Evolutionary conservation across 2,797 vertebrate species (phyloP), one percentile per base, ranked within the genome.

Genomic region (Parambassis ranga): DNA sequence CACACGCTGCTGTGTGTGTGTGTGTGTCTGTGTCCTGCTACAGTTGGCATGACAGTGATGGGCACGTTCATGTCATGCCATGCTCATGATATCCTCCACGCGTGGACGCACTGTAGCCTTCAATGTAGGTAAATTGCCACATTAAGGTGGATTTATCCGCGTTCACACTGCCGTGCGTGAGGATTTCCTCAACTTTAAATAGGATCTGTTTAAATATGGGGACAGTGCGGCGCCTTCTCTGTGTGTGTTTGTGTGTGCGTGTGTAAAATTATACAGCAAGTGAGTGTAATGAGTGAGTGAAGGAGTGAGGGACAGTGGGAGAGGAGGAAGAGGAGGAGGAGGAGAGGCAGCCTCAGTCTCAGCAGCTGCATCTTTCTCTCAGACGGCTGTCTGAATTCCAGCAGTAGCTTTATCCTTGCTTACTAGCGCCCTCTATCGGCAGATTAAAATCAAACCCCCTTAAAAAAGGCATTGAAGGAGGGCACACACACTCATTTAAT

Each of bases 371-470:
- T 78, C 79, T 77, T 44, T 26, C 84, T 26, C 84, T 79, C 79
- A 78, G 57, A 44, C 80, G 53, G 33, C 73, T 67, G 69, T 69
- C 63, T 86, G 71, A 75, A 89, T 89, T 85, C 75, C 88, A 89
- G 61, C 84, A 86, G 78, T 85, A 79, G 48, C 26, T 81, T 41
- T 77, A 86, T 86, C 87, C 83, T 87, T 89, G 75, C 90, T 88
- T 62, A 78, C 81, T 61, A 80, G 88, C 91, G 91, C 92, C 92
- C 91, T 92, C 93, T 93, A 77, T 94, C 71, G 92, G 67, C 79
- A 1, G n/a, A 63, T 71, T 48, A 15, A 35, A 68, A 27, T 8
- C 38, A 65, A 66, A 22, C 43, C 53, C 5, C 2, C 35, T 32
- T 3, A 13, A 22, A 36, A 10, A 20, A 7, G n/a, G n/a, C n/a